A percentile compares a stretch with the other conserved stretches of the same genome.
Evolutionary conservation across 2,797 vertebrate genomes (phyloP).

Genomic region (Tragopan temminckii): DNA sequence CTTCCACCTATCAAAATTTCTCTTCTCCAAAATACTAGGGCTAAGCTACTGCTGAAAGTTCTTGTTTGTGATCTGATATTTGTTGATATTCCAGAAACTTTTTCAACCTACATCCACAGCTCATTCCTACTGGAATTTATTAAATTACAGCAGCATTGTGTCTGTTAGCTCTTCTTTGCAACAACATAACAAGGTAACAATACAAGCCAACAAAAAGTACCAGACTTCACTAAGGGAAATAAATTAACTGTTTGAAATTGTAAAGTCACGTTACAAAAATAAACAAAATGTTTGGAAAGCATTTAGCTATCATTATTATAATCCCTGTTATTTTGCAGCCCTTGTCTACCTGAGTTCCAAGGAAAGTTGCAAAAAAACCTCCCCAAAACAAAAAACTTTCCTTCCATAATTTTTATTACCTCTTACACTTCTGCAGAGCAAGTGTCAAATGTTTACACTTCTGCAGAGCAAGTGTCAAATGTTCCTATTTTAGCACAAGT

Average conservation of each 20-base stretch:
- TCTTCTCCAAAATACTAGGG: neutral
- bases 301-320: accelerated
- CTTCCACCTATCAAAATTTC: neutral
- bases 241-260: neutral
- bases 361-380: accelerated
- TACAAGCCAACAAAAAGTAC: neutral
- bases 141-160: neutral
- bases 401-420: neutral
- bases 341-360: accelerated
- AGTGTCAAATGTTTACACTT: neutral
- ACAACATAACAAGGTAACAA: accelerated
- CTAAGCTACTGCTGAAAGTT: neutral
- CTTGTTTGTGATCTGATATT: neutral
- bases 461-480: neutral
- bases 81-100: neutral
- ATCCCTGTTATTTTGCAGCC: accelerated
- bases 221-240: neutral
- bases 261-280: neutral
- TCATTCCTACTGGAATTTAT: accelerated
- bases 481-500: neutral
- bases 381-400: no score
- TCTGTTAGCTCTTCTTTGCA: neutral
- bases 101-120: neutral
- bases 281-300: accelerated
- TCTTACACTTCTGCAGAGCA: neutral